Base-by-base conservation (phyloP, 2,797 vertebrate species). In the Psittacula derbiana region DNA sequence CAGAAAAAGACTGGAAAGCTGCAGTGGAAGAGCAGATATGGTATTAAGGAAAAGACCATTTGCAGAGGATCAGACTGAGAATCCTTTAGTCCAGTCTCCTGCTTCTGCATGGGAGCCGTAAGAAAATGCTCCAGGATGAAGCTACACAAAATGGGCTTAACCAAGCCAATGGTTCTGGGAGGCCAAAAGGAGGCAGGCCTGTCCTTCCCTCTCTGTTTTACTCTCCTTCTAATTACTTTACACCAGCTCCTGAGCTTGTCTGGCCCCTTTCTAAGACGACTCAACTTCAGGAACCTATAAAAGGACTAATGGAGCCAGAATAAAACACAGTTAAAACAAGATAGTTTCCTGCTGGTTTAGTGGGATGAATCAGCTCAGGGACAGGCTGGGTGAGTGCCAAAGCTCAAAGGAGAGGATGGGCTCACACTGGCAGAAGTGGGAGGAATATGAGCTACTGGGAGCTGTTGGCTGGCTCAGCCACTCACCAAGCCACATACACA, bases 321-420 rank as follows among this genome's bases (percentile, higher is more conserved):
- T 41, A 90, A 94, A 95, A 88, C 25, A 36, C 86, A 86, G 41
- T 86, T 95, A 81, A 90, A 95, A 80, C 67, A 92, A 92, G 80
- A 84, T 30, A 31, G 86, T 57, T 94, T 94, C 88, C n/a, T 70
- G 74, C 43, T 84, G 76, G 50, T 84, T 94, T 84, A 79, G 69
- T 30, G 43, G 86, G 38, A 75, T 3, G 0, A 72, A 90, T 72
- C 65, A 92, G 80, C 28, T 47, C 4, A 1, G 50, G 43, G 86
- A 30, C 62, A 75, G 70, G 70, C 58, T 94, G 73, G 73, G 64
- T 13, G 33, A 84, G 57, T 6, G 73, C 12, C 76, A 94, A 62
- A 76, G 73, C 80, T 86, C 76, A 50, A 65, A 90, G 69, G 74
- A 83, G 53, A 62, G 27, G 50, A 75, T 17, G 25, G 28, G n/a